Conservation (phyloP, 2,797 vertebrate genomes). For the Nannoperca obscura region DNA sequence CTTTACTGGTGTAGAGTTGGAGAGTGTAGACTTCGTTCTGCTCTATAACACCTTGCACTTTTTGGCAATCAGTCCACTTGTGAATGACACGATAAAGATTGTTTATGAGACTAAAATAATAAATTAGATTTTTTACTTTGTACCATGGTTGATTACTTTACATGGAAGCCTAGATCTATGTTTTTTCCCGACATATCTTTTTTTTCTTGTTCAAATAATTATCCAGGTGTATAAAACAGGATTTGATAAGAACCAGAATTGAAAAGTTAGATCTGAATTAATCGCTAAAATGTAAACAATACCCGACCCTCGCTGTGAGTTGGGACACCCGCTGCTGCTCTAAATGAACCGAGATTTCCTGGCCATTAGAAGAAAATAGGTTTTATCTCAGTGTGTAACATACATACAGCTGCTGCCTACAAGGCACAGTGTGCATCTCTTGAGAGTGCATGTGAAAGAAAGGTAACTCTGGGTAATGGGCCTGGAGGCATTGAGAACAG, state of each 20-base stretch:
- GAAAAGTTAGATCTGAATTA: slow-evolving; percentile 33
- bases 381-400: slow-evolving; percentile 66
- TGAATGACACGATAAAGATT: background rate
- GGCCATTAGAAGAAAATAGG: slow-evolving; percentile 65
- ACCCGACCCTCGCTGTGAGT: slow-evolving; percentile 21
- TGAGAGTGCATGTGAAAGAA: slow-evolving; percentile 46
- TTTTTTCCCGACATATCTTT: background rate
- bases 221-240: slow-evolving; percentile 9
- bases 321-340: slow-evolving; percentile 43
- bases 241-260: slow-evolving; percentile 5
- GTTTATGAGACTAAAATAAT: background rate
- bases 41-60: background rate
- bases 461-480: slow-evolving; percentile 58
- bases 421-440: slow-evolving; percentile 43
- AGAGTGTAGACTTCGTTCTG: background rate
- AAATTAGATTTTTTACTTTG: too few relatives aligned
- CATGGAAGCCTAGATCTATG: background rate
- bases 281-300: slow-evolving; percentile 34
- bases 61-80: background rate
- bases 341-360: slow-evolving; percentile 65
- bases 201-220: background rate
- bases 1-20: background rate
- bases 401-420: slow-evolving; percentile 57
- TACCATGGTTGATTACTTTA: background rate
- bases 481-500: slow-evolving; percentile 32